These are phyloP conservation scores for Notiomystis cincta DNA, from an alignment of 2,113 vertebrate genomes.

Conservation along the genomic window DNA sequence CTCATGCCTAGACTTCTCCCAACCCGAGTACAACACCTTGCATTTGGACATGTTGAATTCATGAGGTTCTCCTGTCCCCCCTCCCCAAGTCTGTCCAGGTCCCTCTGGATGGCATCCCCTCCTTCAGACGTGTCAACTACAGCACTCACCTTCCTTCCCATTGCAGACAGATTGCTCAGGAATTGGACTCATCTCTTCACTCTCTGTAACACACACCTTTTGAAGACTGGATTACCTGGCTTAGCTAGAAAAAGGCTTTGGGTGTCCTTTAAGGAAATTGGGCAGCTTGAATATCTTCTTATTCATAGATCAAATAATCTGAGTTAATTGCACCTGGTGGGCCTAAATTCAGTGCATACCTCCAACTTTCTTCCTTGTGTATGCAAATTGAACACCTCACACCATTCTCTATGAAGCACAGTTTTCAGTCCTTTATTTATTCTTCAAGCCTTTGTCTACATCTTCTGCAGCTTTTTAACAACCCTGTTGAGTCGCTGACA, in stretches of 20 bases:
- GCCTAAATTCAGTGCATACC: background rate
- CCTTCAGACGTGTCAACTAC: background rate
- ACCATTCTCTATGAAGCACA: background rate
- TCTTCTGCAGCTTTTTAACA: background rate
- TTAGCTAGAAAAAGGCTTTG: background rate
- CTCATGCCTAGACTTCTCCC: too few relatives aligned
- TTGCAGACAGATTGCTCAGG: background rate
- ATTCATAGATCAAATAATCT: background rate
- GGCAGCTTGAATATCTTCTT: background rate
- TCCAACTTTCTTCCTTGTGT: background rate
- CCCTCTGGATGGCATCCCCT: background rate
- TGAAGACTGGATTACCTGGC: background rate
- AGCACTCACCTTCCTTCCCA: background rate
- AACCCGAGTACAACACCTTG: background rate
- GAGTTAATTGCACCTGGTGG: background rate
- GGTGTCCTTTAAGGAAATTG: background rate
- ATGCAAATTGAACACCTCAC: background rate
- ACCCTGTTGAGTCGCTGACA: background rate
- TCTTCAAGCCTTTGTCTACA: background rate
- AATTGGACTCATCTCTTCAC: background rate
- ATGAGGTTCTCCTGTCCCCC: background rate
- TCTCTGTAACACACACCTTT: background rate
- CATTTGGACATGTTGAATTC: too few relatives aligned
- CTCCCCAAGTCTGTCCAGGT: background rate
- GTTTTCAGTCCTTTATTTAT: background rate